These are phyloP conservation scores for Nansenia antarctica DNA, from an alignment of 2,113 vertebrate genomes.

Conservation along the genomic window DNA sequence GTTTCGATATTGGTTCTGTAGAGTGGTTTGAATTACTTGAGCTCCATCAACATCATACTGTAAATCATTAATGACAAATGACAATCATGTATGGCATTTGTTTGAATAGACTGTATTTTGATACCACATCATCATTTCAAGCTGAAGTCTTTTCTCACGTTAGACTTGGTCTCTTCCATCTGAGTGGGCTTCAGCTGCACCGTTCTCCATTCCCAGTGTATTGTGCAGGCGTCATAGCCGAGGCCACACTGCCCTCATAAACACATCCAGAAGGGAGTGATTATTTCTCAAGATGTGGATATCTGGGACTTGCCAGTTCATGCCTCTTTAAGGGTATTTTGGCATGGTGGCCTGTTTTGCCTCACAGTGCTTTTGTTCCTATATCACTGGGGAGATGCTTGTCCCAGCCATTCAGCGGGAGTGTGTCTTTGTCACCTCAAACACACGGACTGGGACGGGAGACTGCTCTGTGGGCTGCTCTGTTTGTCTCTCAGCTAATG, in stretches of 20 bases:
- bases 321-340: slow-evolving; percentile 70
- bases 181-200: slow-evolving; percentile 41
- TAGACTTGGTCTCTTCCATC: slow-evolving; percentile 28
- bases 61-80: slow-evolving; percentile 8
- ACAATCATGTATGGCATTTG: background rate
- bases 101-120: slow-evolving; percentile 1
- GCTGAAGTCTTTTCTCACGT: slow-evolving; percentile 18
- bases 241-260: slow-evolving; percentile 67
- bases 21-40: slow-evolving; percentile 11
- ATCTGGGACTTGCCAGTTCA: slow-evolving; percentile 67
- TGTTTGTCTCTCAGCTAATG: slow-evolving; percentile 50
- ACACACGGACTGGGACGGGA: slow-evolving; percentile 7
- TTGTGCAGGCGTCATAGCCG: slow-evolving; percentile 55
- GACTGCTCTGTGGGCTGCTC: slow-evolving; percentile 39
- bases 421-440: slow-evolving; percentile 62
- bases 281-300: slow-evolving; percentile 74
- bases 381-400: slow-evolving; percentile 53
- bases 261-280: slow-evolving; percentile 73
- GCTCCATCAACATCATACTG: background rate
- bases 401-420: slow-evolving; percentile 38
- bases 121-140: slow-evolving; percentile 25
- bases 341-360: slow-evolving; percentile 56
- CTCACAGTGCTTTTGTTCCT: slow-evolving; percentile 60
- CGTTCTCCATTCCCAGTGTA: slow-evolving; percentile 30
- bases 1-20: slow-evolving; percentile 5